Base-by-base conservation (phyloP, 2,888 invertebrate genomes). In the Diplazon laetatorius region DNA sequence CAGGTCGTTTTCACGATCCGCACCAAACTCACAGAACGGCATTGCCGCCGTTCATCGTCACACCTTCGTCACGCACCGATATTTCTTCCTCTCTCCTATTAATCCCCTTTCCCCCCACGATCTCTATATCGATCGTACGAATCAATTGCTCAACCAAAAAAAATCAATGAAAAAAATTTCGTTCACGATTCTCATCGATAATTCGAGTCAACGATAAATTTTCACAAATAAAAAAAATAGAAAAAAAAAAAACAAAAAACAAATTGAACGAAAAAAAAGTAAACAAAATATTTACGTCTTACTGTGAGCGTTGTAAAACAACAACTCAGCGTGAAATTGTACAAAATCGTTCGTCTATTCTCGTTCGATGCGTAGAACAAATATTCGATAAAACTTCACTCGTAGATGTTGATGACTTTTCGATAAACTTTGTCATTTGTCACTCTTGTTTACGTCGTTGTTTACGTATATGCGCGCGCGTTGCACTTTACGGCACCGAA, bases 41-140 rank as follows among this genome's bases (percentile, higher is more conserved):
- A 84, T 84, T 78, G 78, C 83, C 84, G 75, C 73, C 80, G 74
- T 78, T 80, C 83, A 83, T 83, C 68, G 44, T 82, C 80, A 46
- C 68, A 46, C 57, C 39, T 39, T 25, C 16, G 20, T 48, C 57
- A 68, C 44, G n/a, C 73, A 68, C 71, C 48, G 48, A 48, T 63
- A 73, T 68, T 18, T 50, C 22, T 57, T 46, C 57, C 14, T 48
- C 25, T 62, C 59, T 37, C 20, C 22, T 20, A 12, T 37, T 39
- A 14, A 46, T 48, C 4, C 14, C 30, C 1, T 46, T 48, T 48
- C 14, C 59, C n/a, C 37, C 42, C 62, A 52, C 68, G 0, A 9
- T 37, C 20, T 14, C 16, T 4, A 1, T 9, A 1, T 25, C 14
- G 1, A 14, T 2, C 16, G 10, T 10, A 16, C 0, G 10, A 48